Conservation (phyloP, 2,113 vertebrate species). For the Prunella himalayana region DNA sequence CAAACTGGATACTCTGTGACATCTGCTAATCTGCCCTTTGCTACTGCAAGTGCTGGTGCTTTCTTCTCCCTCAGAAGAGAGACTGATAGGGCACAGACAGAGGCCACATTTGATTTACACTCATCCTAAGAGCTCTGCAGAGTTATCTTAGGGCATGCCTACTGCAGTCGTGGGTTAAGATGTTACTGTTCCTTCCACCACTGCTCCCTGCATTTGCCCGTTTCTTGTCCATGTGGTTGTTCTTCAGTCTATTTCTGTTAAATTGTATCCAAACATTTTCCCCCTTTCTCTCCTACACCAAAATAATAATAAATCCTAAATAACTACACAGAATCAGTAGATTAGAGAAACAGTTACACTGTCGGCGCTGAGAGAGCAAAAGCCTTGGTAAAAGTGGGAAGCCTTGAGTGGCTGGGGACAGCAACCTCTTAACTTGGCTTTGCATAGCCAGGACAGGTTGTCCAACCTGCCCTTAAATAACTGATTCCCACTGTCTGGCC, state of each 20-base stretch:
- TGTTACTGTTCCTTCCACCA: background rate
- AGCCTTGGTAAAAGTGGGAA: background rate
- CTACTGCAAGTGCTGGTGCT: background rate
- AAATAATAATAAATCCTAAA: background rate
- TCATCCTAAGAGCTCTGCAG: background rate
- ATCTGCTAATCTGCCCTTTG: background rate
- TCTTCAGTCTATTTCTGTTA: background rate
- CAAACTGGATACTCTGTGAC: background rate
- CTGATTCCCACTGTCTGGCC: conserved; percentile 13
- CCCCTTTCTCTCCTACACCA: background rate
- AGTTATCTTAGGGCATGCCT: background rate
- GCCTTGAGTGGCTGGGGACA: background rate
- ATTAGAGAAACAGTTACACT: background rate
- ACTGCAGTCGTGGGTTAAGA: background rate
- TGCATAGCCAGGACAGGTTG: background rate
- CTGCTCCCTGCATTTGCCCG: background rate
- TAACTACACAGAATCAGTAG: background rate
- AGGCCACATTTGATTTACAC: background rate
- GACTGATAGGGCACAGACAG: background rate
- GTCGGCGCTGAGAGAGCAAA: background rate
- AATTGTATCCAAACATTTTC: background rate
- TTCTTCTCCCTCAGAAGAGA: background rate
- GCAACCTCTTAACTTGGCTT: background rate
- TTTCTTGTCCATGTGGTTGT: background rate
- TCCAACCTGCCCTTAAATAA: conserved; percentile 31